These are phyloP conservation scores for Creontiades dilutus DNA, from an alignment of 2,888 invertebrate species.

Conservation along the genomic window DNA sequence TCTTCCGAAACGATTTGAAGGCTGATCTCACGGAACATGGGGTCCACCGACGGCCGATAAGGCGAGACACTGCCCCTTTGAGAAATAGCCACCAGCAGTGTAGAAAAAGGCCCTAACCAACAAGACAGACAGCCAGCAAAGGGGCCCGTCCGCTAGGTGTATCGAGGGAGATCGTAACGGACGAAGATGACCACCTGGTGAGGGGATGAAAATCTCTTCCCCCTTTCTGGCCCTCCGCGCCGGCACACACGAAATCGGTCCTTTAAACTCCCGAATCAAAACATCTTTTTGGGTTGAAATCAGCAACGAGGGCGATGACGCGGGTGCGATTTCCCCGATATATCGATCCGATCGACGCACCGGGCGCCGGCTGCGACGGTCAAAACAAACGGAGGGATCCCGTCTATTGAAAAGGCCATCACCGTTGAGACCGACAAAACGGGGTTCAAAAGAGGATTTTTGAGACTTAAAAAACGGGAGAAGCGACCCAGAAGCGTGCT, in stretches of 20 bases:
- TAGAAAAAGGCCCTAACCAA: constrained; percentile 1
- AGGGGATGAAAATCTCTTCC: constrained; percentile 35
- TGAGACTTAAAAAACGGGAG: neutral
- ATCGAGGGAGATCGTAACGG: constrained; percentile 53
- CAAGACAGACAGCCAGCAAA: constrained; percentile 7
- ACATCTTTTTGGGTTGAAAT: neutral
- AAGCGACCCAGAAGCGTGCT: constrained; percentile 43
- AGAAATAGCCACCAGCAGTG: neutral
- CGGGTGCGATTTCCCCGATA: constrained; percentile 33
- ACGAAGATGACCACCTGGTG: constrained; percentile 69
- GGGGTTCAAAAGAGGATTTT: constrained; percentile 25
- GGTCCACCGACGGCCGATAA: neutral
- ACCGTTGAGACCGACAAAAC: neutral
- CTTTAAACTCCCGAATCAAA: constrained; percentile 2
- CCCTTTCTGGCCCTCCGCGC: constrained; percentile 37
- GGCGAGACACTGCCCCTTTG: neutral
- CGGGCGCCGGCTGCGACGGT: constrained; percentile 58
- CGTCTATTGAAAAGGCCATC: constrained; percentile 40
- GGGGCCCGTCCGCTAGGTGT: neutral
- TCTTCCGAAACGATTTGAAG: neutral
- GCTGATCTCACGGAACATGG: neutral
- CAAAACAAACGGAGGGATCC: constrained; percentile 59
- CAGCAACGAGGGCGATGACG: neutral
- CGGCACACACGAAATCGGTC: neutral
- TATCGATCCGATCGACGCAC: constrained; percentile 25